Evolutionary conservation across 2,888 invertebrate species (phyloP).

Genomic region (Leucoptera coffeella): DNA sequence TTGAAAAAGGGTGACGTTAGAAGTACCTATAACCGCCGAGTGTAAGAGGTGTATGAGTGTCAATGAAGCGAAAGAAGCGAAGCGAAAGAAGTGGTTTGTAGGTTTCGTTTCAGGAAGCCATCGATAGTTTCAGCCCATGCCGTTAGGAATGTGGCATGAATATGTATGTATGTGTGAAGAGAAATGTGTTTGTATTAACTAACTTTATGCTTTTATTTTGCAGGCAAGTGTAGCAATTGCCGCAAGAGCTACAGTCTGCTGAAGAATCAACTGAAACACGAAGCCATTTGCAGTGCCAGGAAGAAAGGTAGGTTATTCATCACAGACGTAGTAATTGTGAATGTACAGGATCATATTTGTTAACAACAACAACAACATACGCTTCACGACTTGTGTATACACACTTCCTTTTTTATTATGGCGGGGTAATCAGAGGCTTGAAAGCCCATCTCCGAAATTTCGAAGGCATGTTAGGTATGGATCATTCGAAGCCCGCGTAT

Average conservation of each 20-base stretch:
- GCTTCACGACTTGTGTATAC: neutral
- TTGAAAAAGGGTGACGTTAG: too few species aligned
- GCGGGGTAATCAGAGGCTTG: too few species aligned
- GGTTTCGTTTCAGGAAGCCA: neutral
- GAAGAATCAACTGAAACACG: constrained; percentile 16
- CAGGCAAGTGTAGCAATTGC: constrained; percentile 23
- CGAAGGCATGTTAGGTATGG: too few species aligned
- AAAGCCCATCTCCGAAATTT: too few species aligned
- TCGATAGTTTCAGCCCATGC: neutral
- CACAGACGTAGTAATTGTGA: too few species aligned
- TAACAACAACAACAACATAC: too few species aligned
- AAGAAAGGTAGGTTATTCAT: constrained; percentile 13
- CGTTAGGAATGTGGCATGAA: neutral
- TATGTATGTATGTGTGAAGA: neutral
- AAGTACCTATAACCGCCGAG: too few species aligned
- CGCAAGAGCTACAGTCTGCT: constrained; percentile 11
- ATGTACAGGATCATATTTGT: too few species aligned
- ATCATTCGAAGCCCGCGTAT: too few species aligned
- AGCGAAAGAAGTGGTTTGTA: neutral
- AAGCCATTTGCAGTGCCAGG: constrained; percentile 11
- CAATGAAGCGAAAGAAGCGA: neutral
- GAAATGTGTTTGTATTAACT: neutral
- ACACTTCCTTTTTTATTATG: too few species aligned
- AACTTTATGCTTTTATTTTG: constrained; percentile 4
- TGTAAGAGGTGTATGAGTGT: too few species aligned